Evolutionary conservation across 2,797 vertebrate species (phyloP).

Genomic region (Pampus argenteus): DNA sequence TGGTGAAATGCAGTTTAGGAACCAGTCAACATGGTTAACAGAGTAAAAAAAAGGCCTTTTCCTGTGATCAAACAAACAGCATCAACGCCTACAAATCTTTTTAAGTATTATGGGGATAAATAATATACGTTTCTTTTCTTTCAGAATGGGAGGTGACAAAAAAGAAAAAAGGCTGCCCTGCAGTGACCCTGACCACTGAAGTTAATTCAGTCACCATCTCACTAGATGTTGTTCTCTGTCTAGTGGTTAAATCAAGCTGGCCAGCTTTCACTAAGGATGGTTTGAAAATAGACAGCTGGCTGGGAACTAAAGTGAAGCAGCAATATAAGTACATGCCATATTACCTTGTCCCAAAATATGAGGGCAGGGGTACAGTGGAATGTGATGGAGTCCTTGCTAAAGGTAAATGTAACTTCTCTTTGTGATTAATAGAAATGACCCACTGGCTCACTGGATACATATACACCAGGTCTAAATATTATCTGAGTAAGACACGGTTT

Average conservation of each 20-base stretch:
- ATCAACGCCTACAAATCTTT: background rate
- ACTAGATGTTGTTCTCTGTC: slow-evolving; percentile 88
- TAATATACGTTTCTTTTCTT: slow-evolving; percentile 15
- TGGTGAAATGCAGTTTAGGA: background rate
- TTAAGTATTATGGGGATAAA: background rate
- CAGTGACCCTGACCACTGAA: slow-evolving; percentile 82
- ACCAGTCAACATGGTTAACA: background rate
- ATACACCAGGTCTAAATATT: background rate
- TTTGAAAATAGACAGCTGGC: slow-evolving; percentile 85
- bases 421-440: background rate
- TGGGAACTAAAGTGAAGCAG: slow-evolving; percentile 82
- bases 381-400: slow-evolving; percentile 63
- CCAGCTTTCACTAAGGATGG: slow-evolving; percentile 76
- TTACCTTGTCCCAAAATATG: slow-evolving; percentile 90
- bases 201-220: slow-evolving; percentile 73
- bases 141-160: slow-evolving; percentile 68
- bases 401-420: slow-evolving; percentile 52
- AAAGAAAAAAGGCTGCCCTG: slow-evolving; percentile 85
- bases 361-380: slow-evolving; percentile 74
- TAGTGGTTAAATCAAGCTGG: slow-evolving; percentile 83
- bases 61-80: background rate
- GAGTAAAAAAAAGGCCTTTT: background rate
- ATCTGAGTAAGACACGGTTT: background rate
- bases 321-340: slow-evolving; percentile 19
- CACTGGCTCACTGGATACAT: background rate